Conservation (phyloP, 2,113 vertebrate genomes). For the Falco punctatus region DNA sequence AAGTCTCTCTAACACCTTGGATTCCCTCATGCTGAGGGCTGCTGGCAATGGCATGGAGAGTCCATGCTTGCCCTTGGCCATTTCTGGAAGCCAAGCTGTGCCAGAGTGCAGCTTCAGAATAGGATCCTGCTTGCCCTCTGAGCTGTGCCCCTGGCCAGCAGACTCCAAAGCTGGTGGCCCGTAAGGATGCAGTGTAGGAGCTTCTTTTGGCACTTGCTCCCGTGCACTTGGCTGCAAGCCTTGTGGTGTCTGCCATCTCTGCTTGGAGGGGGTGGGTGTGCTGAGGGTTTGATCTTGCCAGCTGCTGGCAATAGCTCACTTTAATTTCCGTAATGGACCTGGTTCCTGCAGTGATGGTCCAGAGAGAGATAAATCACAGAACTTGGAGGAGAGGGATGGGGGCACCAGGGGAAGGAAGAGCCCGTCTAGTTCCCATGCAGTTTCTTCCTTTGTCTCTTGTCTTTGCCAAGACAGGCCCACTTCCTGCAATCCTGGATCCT, state of each 20-base stretch:
- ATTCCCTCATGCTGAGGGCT: not conserved
- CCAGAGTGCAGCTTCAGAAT: not conserved
- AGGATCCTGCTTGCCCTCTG: not conserved
- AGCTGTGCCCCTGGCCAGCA: not conserved
- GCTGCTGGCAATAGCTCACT: constrained; percentile 60
- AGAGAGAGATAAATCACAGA: constrained; percentile 32
- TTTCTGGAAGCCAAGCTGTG: not conserved
- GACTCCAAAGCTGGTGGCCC: not conserved
- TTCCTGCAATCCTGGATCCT: constrained; percentile 33
- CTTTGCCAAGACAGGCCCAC: not conserved
- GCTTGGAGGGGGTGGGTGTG: not conserved
- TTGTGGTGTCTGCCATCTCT: constrained; percentile 2
- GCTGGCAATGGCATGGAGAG: fast-evolving
- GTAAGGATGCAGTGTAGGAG: not conserved
- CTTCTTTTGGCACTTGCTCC: constrained; percentile 3
- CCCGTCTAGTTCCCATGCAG: constrained; percentile 1
- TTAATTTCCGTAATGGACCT: constrained; percentile 72
- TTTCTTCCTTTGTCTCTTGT: constrained; percentile 14
- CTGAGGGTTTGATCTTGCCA: constrained; percentile 38
- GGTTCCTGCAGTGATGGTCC: constrained; percentile 39
- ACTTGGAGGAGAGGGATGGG: not conserved
- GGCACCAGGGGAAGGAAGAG: not conserved
- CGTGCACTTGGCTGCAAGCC: not conserved
- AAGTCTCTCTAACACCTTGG: not conserved
- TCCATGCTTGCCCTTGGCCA: not conserved